A percentile compares a stretch with the other conserved stretches of the same genome.
phyloP scores from a whole-genome alignment of 92 coral and sea anemone species.

The Heteractis magnifica region DNA sequence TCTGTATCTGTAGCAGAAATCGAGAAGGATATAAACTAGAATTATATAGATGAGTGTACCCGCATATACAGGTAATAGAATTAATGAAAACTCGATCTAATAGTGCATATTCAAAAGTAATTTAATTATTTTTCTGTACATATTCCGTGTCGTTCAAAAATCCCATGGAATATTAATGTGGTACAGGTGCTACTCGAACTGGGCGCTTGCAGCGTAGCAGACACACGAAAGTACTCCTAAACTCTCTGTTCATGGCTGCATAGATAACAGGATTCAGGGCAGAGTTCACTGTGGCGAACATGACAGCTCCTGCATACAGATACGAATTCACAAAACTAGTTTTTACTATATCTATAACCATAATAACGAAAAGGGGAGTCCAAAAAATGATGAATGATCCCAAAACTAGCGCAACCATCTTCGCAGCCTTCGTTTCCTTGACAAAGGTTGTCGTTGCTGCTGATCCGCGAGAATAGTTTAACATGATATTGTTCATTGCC shows the following conservation, averaged over 20 bases:
- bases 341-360: constrained; percentile 68
- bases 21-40: no score
- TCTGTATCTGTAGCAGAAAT: background rate
- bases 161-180: constrained; percentile 7
- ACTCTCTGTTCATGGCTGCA: constrained; percentile 92
- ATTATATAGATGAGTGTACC: no score
- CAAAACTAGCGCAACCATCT: constrained; percentile 82
- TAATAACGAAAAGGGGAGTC: constrained; percentile 79
- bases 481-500: constrained; percentile 72
- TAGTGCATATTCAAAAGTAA: background rate
- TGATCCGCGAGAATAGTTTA: constrained; percentile 40
- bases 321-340: constrained; percentile 69
- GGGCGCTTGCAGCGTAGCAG: constrained; percentile 51
- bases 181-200: constrained; percentile 44
- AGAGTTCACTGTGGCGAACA: constrained; percentile 83
- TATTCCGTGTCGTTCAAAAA: background rate
- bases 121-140: background rate
- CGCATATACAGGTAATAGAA: no score
- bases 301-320: constrained; percentile 88
- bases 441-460: constrained; percentile 53
- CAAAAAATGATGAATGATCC: constrained; percentile 83
- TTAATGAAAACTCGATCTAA: no score
- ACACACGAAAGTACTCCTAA: constrained; percentile 69
- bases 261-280: constrained; percentile 86
- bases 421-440: constrained; percentile 90